Percentiles rank a stretch among this genome's conserved stretches.
Conservation (phyloP, 2,797 vertebrate genomes). For the Rhyacichthys aspro region DNA sequence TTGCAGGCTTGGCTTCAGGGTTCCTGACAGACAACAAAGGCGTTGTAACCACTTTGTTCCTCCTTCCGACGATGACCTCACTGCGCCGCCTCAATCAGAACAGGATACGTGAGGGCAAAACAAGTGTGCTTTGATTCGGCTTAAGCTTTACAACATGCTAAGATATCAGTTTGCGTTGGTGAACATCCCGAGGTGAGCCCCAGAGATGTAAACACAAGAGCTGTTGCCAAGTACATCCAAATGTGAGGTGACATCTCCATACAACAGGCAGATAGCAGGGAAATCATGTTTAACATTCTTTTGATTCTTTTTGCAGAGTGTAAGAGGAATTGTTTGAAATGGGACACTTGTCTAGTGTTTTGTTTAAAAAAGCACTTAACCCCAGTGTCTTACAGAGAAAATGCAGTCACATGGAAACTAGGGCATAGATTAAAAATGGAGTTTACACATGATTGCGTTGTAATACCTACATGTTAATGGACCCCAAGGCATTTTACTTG, state of each 20-base stretch:
- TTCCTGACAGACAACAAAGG: slow-evolving; percentile 51
- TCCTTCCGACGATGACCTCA: slow-evolving; percentile 58
- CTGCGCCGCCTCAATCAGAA: slow-evolving; percentile 52
- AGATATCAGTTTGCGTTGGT: slow-evolving; percentile 24
- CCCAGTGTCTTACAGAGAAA: not conserved
- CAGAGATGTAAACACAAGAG: slow-evolving; percentile 33
- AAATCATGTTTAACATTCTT: slow-evolving; percentile 44
- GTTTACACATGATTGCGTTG: slow-evolving; percentile 6
- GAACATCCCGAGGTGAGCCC: slow-evolving; percentile 29
- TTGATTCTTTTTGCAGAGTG: slow-evolving; percentile 38
- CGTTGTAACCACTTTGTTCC: slow-evolving; percentile 36
- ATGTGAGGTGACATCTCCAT: slow-evolving; percentile 30
- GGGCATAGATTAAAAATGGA: slow-evolving; percentile 4
- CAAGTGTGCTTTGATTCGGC: slow-evolving; percentile 64
- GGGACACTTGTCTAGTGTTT: slow-evolving; percentile 4
- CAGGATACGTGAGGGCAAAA: slow-evolving; percentile 61
- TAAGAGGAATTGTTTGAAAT: slow-evolving; percentile 32
- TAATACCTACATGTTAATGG: slow-evolving; percentile 14
- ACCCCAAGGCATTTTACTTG: not conserved
- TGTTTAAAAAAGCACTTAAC: slow-evolving; percentile 14
- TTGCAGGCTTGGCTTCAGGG: slow-evolving; percentile 57
- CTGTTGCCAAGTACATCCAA: slow-evolving; percentile 20
- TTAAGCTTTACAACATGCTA: slow-evolving; percentile 32
- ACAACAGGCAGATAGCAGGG: slow-evolving; percentile 23
- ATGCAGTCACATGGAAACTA: not conserved